These are phyloP conservation scores for Rotaria sp. DNA, from an alignment of 2,888 invertebrate species.

Conservation along the genomic window DNA sequence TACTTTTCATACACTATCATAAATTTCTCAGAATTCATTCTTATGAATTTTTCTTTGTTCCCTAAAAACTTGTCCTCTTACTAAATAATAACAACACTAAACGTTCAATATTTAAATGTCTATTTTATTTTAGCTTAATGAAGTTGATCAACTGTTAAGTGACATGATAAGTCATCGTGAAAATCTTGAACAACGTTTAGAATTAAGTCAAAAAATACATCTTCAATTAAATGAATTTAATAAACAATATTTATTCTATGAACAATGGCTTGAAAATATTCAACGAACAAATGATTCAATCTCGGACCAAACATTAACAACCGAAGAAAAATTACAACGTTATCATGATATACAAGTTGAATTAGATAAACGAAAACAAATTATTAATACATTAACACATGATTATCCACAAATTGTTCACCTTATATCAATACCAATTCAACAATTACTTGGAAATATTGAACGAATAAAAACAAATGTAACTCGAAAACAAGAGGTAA, in stretches of 20 bases:
- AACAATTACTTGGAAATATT: background rate
- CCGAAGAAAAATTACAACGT: conserved; percentile 5
- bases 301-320: background rate
- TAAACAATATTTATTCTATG: background rate
- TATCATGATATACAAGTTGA: conserved; percentile 12
- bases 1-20: no score
- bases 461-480: background rate
- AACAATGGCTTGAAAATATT: conserved; percentile 25
- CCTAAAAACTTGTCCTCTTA: no score
- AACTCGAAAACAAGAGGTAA: background rate
- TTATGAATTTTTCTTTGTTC: no score
- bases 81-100: no score
- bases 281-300: background rate
- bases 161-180: background rate
- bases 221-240: conserved; percentile 25
- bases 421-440: background rate
- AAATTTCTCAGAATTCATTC: no score
- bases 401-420: conserved; percentile 16
- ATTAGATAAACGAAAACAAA: conserved; percentile 24
- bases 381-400: background rate
- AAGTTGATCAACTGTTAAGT: background rate
- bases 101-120: background rate
- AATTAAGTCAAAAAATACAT: background rate
- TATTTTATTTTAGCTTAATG: background rate
- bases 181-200: conserved; percentile 6